Evolutionary conservation across 2,113 vertebrate species (phyloP).

Genomic region (Regulus satrapa): DNA sequence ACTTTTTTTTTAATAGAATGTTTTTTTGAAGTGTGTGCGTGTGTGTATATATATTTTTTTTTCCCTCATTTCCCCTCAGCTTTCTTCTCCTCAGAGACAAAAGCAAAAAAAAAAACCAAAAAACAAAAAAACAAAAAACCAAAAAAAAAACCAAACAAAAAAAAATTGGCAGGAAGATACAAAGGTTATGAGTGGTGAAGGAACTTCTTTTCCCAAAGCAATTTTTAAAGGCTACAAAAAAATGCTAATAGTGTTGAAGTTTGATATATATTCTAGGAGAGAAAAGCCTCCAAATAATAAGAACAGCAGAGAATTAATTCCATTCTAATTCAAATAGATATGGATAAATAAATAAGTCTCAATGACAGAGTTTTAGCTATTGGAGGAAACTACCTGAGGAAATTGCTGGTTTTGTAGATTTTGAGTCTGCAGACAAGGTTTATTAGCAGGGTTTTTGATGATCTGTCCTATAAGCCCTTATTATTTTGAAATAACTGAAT

Average conservation of each 20-base stretch:
- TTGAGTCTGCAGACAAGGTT: not conserved
- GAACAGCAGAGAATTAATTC: slow-evolving; percentile 16
- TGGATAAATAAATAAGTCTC: slow-evolving; percentile 1
- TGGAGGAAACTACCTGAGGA: not conserved
- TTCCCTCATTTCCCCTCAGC: not conserved
- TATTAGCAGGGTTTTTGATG: not conserved
- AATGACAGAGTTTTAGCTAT: not conserved
- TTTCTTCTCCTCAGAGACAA: not conserved
- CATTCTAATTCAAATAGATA: not conserved
- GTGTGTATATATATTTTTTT: not conserved
- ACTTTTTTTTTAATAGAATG: not conserved
- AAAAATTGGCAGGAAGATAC: not conserved
- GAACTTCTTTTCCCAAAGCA: not conserved
- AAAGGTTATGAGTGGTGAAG: not conserved
- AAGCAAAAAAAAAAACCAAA: not conserved
- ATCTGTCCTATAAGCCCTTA: not conserved
- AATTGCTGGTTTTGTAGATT: not conserved
- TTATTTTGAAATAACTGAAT: not conserved
- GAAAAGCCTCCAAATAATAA: not conserved
- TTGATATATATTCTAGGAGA: not conserved
- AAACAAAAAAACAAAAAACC: not conserved
- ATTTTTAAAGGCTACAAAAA: not conserved
- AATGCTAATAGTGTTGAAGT: not conserved
- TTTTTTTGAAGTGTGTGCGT: accelerated
- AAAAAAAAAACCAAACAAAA: not conserved